Percentiles rank a stretch among this genome's conserved stretches.
Conservation (phyloP, 2,797 vertebrate species). For the Poeciliopsis gracilis region DNA sequence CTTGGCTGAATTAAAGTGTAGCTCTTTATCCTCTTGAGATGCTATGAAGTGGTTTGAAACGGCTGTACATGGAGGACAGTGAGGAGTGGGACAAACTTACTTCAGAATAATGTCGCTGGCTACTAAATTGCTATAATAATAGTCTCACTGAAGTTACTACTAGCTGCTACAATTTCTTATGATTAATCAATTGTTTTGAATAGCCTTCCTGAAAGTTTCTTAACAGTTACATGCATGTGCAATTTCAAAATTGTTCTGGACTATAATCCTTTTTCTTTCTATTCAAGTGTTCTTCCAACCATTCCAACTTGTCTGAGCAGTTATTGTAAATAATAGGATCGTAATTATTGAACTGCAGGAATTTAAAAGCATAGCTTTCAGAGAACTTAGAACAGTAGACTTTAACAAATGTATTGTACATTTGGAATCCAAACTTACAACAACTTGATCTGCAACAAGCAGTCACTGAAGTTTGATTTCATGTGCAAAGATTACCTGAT, state of each 20-base stretch:
- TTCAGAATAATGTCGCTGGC: neutral
- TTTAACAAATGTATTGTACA: neutral
- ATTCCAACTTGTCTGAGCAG: neutral
- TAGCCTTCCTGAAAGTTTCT: neutral
- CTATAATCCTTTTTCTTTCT: neutral
- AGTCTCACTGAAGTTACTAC: neutral
- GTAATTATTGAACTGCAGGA: neutral
- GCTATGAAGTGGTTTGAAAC: neutral
- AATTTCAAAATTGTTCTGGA: neutral
- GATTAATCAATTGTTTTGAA: neutral
- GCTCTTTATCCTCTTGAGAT: conserved; percentile 1
- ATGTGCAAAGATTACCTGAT: neutral
- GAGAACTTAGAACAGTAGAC: neutral
- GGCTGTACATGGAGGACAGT: neutral
- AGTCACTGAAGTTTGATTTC: neutral
- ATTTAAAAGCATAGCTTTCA: neutral
- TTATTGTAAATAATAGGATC: neutral
- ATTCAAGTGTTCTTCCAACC: neutral
- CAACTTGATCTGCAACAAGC: conserved; percentile 5
- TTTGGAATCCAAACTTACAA: neutral
- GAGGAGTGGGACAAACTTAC: neutral
- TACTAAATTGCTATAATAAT: neutral
- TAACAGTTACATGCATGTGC: neutral
- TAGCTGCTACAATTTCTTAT: neutral
- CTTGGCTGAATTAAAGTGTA: neutral